Evolutionary conservation across 1,140 invertebrate species (phyloP).

Genomic region (Drosophila athabasca): DNA sequence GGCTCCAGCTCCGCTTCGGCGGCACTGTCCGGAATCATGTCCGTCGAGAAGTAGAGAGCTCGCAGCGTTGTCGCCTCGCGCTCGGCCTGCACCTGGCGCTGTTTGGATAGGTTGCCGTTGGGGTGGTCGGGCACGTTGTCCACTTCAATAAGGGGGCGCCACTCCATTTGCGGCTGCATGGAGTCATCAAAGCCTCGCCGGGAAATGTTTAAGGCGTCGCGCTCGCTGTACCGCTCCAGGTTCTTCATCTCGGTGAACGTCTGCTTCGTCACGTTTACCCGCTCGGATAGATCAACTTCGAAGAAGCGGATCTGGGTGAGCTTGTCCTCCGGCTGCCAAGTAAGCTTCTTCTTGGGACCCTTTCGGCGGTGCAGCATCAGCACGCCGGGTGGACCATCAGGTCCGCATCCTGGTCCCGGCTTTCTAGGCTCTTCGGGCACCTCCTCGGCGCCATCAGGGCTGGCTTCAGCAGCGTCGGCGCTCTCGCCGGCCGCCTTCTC

Average conservation of each 20-base stretch:
- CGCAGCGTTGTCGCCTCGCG: slow-evolving; percentile 92
- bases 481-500: slow-evolving; percentile 49
- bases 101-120: slow-evolving; percentile 91
- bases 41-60: slow-evolving; percentile 92
- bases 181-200: slow-evolving; percentile 91
- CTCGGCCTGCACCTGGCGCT: slow-evolving; percentile 93
- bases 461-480: slow-evolving; percentile 38
- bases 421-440: slow-evolving; percentile 53
- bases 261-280: slow-evolving; percentile 96
- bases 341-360: slow-evolving; percentile 92
- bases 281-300: slow-evolving; percentile 96
- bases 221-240: slow-evolving; percentile 93
- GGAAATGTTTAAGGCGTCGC: slow-evolving; percentile 90
- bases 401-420: slow-evolving; percentile 81
- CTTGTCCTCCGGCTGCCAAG: slow-evolving; percentile 92
- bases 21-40: slow-evolving; percentile 93
- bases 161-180: slow-evolving; percentile 91
- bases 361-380: slow-evolving; percentile 84
- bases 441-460: slow-evolving; percentile 59
- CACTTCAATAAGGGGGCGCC: slow-evolving; percentile 89
- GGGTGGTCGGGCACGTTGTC: slow-evolving; percentile 86
- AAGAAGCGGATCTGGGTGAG: slow-evolving; percentile 94
- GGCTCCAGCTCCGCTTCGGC: slow-evolving; percentile 93
- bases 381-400: slow-evolving; percentile 80
- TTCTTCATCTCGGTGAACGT: slow-evolving; percentile 95